These are phyloP conservation scores for Chloebia gouldiae DNA, from an alignment of 2,113 vertebrate genomes.

Conservation along the genomic window DNA sequence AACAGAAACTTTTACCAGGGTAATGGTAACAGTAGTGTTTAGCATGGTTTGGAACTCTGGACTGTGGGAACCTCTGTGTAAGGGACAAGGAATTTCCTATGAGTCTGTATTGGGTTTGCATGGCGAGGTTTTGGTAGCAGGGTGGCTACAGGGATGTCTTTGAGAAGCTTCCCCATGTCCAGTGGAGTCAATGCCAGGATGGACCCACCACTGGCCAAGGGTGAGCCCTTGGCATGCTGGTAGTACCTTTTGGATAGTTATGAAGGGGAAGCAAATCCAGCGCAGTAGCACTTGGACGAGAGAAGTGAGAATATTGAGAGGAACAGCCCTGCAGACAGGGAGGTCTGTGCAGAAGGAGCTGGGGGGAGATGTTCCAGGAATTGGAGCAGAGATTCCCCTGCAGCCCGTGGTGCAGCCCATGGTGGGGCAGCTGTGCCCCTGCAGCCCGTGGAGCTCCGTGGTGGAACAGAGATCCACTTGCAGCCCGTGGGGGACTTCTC, in stretches of 20 bases:
- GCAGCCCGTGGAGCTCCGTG: rapidly evolving
- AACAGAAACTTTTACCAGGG: neutral
- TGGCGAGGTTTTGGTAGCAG: neutral
- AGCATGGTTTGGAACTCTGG: neutral
- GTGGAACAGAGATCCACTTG: neutral
- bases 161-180: neutral
- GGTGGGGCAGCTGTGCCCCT: neutral
- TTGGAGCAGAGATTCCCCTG: neutral
- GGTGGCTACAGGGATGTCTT: neutral
- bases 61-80: neutral
- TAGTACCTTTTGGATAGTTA: neutral
- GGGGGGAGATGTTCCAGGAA: rapidly evolving
- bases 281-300: neutral
- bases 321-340: rapidly evolving
- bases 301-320: neutral
- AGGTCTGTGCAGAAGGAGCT: neutral
- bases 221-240: neutral
- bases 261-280: neutral
- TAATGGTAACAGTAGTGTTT: neutral
- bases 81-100: neutral
- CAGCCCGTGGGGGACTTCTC: neutral
- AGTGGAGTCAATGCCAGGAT: neutral
- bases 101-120: neutral
- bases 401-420: rapidly evolving
- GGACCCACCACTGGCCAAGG: rapidly evolving